Evolutionary conservation across 1,140 invertebrate genomes (phyloP), one percentile per base, ranked within the genome.

Genomic region (Drosophila sulfurigaster): DNA sequence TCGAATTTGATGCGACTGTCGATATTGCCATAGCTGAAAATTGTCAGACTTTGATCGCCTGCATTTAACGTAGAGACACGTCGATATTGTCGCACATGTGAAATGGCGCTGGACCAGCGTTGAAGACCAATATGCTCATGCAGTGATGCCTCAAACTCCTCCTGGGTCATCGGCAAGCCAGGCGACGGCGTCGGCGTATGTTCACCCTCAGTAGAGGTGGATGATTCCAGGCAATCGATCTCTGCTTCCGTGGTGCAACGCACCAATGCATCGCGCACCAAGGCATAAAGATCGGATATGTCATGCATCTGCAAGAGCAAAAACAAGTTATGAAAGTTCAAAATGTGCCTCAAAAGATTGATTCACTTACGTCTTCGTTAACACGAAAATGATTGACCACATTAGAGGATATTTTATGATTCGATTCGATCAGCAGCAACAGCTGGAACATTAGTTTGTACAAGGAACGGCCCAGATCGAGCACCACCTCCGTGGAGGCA

Each of bases 381-480:
- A 91, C 79, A 54, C 86, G 82, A 73, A 93, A 92, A 76, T 92
- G 91, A 56, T 92, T 92, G 8, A 92, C 83, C 11, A 95, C 94
- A 49, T 94, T 94, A 8, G 94, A 93, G 35, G 98, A 94, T 94
- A 99, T 96, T 93, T 99, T 99, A 83, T 97, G 96, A 78, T 97
- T 98, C 13, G 97, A 97, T 93, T 99, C 98, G 52, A 98, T 95
- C 2, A 99, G 93, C 20, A 99, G 92, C 7, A 99, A 93, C 10
- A 99, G 93, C 91, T 99, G 98, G 87, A 99, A 99, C 91, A 99
- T 97, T 3, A 99, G 94, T 91, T 98, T 98, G 93, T 99, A 99
- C 7, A 99, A 93, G 52, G 96, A 95, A 79, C 96, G 95, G 13
- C 97, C 98, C 28, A 98, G 92, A 71, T 98, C 96, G 7, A 96